A percentile compares a stretch with the other conserved stretches of the same genome.
phyloP scores from a whole-genome alignment of 2,113 vertebrate genomes.

The Trachemys scripta region DNA sequence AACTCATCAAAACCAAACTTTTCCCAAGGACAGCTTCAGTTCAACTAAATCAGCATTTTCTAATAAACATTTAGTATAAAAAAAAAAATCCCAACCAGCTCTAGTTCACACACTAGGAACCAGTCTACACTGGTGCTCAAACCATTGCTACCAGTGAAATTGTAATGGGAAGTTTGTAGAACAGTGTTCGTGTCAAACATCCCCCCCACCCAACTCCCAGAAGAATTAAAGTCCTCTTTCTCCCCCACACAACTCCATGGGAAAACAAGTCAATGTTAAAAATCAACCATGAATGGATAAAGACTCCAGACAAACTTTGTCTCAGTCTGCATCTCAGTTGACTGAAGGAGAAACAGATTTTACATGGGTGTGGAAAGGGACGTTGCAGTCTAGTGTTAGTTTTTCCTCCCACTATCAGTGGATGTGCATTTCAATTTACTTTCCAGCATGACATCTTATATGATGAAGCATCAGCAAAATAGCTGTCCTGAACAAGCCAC shows the following conservation, averaged over 20 bases:
- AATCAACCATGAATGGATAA: background rate
- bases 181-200: constrained; percentile 49
- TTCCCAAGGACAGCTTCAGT: background rate
- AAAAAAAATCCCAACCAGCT: background rate
- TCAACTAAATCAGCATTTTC: background rate
- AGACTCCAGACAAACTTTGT: background rate
- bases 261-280: constrained; percentile 30
- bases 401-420: background rate
- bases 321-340: background rate
- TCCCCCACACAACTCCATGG: accelerated
- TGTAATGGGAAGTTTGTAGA: constrained; percentile 23
- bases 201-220: background rate
- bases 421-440: background rate
- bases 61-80: background rate
- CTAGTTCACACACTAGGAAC: background rate
- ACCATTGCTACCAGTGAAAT: background rate
- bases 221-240: background rate
- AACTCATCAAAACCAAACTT: background rate
- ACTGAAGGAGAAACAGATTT: background rate
- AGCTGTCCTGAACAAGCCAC: background rate
- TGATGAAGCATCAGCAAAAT: background rate
- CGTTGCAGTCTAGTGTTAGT: background rate
- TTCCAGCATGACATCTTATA: background rate
- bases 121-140: background rate
- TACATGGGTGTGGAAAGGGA: background rate